phyloP scores from a whole-genome alignment of 2,113 vertebrate species.

The Solea senegalensis region DNA sequence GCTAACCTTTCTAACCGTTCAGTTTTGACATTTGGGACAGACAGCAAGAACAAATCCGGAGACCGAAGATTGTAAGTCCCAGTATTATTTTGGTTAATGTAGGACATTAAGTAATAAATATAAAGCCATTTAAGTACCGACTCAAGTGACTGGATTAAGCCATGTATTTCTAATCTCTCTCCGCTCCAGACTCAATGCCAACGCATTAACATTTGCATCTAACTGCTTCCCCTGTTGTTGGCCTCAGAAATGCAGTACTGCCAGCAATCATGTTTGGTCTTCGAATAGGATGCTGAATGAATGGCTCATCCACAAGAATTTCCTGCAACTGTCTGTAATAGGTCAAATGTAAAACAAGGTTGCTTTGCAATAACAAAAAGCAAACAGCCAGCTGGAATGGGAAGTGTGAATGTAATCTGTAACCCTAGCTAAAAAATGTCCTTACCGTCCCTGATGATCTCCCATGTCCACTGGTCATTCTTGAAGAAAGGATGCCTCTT shows the following conservation, averaged over 20 bases:
- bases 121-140: constrained; percentile 61
- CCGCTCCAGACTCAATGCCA: constrained; percentile 41
- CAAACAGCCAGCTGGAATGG: constrained; percentile 12
- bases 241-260: constrained; percentile 48
- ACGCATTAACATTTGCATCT: constrained; percentile 44
- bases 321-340: constrained; percentile 71
- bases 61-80: no score
- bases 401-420: constrained; percentile 21
- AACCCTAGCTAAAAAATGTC: constrained; percentile 20
- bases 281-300: constrained; percentile 68
- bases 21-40: no score
- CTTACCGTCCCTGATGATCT: constrained; percentile 96
- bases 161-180: constrained; percentile 57
- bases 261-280: constrained; percentile 59
- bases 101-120: constrained; percentile 55
- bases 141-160: constrained; percentile 59
- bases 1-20: no score
- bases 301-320: constrained; percentile 68
- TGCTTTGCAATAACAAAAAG: constrained; percentile 30
- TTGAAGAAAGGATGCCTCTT: constrained; percentile 98
- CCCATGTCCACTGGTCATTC: constrained; percentile 99
- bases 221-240: constrained; percentile 41
- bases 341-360: constrained; percentile 68
- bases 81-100: no score
- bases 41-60: no score